Base-by-base conservation (phyloP, 2,797 vertebrate genomes). In the Malurus splendens region DNA sequence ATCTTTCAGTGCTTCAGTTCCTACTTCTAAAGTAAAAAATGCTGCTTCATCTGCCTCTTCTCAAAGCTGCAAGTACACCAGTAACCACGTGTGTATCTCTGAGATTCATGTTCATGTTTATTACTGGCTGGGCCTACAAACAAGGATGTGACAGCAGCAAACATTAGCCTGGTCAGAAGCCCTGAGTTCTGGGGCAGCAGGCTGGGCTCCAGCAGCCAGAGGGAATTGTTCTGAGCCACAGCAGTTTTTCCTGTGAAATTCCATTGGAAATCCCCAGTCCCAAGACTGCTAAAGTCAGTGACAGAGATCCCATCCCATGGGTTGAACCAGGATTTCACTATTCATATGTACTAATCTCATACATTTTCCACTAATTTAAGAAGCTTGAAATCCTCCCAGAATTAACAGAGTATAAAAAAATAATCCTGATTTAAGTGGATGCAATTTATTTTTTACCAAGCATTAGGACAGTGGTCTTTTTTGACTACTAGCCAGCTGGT, bases 131-230 rank as follows among this genome's bases (percentile, higher is more conserved):
- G n/a, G 75, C 19, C 11, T 17, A 6, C 41, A 62, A 62, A 80
- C 0, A 2, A 38, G 22, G 57, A 62, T 6, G 14, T 1, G 4
- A 12, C 12, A 57, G 18, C 15, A 12, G 6, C 0, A 4, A 36
- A 13, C 27, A 13, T 47, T 17, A 42, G 15, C 14, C 27, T 27
- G 3, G 5, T 25, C 33, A 65, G 64, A 78, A 22, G 28, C 4
- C 9, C 3, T 1, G 4, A 6, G 14, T 33, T 23, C 66, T 1
- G 1, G 3, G 22, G 4, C 25, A 54, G 30, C 14, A 14, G 12
- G 6, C 18, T 56, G 18, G 8, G 13, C 6, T 72, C 44, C 22
- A 30, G 36, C 3, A 4, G 23, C 30, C 5, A 2, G 12, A 10
- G 3, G 78, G 57, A 4, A n/a, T 5, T 19, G 4, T 18, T 33